These are phyloP conservation scores for Myiotriccus ornatus DNA, from an alignment of 2,797 vertebrate species.

Conservation along the genomic window DNA sequence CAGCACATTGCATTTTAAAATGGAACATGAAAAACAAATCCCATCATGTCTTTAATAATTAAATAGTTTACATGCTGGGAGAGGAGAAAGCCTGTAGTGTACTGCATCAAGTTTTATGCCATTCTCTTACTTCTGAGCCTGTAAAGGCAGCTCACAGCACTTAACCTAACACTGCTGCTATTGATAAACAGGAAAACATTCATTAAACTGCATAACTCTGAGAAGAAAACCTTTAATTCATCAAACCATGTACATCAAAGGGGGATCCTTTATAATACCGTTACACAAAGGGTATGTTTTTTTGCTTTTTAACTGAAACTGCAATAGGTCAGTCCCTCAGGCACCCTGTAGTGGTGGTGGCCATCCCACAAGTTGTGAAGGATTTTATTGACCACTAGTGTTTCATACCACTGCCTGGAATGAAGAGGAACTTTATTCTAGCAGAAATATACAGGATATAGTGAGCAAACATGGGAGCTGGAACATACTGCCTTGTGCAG, in stretches of 20 bases:
- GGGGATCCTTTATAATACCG: background rate
- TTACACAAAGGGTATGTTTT: background rate
- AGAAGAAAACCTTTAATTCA: constrained; percentile 10
- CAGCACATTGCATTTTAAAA: background rate
- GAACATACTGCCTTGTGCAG: background rate
- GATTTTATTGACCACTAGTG: background rate
- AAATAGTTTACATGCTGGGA: background rate
- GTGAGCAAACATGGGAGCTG: background rate
- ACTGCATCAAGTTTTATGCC: background rate
- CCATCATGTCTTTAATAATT: background rate
- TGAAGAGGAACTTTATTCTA: constrained; percentile 26
- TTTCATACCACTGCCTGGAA: background rate
- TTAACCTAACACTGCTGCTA: constrained; percentile 8
- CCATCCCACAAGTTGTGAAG: background rate
- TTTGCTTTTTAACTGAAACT: background rate
- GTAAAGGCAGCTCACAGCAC: background rate
- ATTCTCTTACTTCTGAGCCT: background rate
- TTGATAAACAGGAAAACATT: constrained; percentile 18
- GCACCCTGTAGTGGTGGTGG: background rate
- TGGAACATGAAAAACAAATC: constrained; percentile 6
- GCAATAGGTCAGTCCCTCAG: background rate
- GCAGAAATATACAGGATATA: background rate
- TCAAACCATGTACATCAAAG: background rate
- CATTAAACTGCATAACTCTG: background rate
- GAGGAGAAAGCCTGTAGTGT: background rate